A percentile compares a stretch with the other conserved stretches of the same genome.
Conservation (phyloP, 1,140 invertebrate genomes). For the Ganaspis sp. region DNA sequence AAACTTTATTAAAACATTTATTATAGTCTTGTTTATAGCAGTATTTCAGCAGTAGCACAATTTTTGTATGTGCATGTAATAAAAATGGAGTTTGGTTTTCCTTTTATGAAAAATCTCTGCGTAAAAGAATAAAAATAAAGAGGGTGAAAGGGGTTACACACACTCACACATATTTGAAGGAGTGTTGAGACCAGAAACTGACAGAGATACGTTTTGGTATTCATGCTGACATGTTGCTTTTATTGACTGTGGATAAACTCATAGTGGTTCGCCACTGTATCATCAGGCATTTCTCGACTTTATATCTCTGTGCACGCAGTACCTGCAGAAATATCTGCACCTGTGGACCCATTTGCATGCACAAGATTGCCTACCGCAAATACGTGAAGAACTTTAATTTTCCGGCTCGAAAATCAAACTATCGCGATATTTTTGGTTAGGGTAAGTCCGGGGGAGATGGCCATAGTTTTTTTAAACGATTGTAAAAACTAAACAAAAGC, state of each 20-base stretch:
- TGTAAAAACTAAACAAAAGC: no score
- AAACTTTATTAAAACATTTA: no score
- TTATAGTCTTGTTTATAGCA: no score
- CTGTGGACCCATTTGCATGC: conserved; percentile 57
- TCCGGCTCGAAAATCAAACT: conserved; percentile 59
- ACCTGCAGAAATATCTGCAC: no score
- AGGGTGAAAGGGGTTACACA: conserved; percentile 37
- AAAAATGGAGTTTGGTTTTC: no score
- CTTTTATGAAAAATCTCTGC: no score
- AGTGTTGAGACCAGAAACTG: background rate
- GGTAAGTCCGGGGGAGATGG: no score
- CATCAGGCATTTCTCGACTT: no score
- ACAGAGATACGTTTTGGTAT: conserved; percentile 61
- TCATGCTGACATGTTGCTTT: conserved; percentile 70
- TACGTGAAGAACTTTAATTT: conserved; percentile 59
- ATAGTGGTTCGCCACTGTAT: conserved; percentile 37
- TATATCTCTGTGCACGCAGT: conserved; percentile 20
- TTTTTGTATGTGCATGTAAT: no score
- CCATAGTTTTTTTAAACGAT: no score
- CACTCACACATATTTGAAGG: background rate
- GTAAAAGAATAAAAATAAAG: background rate
- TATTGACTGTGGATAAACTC: conserved; percentile 71
- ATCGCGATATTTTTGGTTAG: conserved; percentile 46
- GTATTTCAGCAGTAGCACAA: no score
- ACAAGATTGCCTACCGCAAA: conserved; percentile 49